Base-by-base conservation (phyloP, 2,797 vertebrate genomes). In the Chromobotia macracanthus region DNA sequence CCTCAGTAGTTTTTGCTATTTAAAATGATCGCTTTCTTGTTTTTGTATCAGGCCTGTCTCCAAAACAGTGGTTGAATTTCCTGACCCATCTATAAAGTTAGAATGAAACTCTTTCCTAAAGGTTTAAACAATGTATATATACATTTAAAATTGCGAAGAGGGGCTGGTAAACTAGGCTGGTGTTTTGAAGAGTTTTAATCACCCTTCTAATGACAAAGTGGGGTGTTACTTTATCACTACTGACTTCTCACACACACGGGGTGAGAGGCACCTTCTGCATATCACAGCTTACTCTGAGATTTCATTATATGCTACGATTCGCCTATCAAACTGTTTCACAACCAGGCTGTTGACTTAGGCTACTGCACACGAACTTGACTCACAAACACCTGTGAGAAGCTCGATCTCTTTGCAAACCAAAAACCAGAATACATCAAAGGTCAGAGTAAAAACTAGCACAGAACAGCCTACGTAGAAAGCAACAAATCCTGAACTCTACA, bases 1-100 rank as follows among this genome's bases (percentile, higher is more conserved):
- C 25, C 23, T 41, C 28, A 10, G 13, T 8, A 73, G 53, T n/a
- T 50, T 21, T 61, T n/a, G 48, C 28, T 48, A 61, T 64, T 51
- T 50, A 51, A 28, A 16, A 16, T 31, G 10, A 28, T 6, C 3
- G 21, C 19, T 66, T 51, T 60, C 13, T 66, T 56, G 67, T 50
- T 72, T 65, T 55, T 58, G 65, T 13, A 53, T 65, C 66, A 51
- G 55, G 64, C 58, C 58, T 65, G 19, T 19, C 64, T 63, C 50
- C 70, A 80, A 78, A 78, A 72, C 60, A 75, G 38, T 61, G 73
- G 66, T 70, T 50, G 64, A 18, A 66, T 80, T 84, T 82, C 44
- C 74, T 67, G 63, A 46, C 23, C 38, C 21, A 28, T 13, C 51
- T 55, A 67, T 31, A 44, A 21, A 64, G 13, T 41, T 8, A 18